phyloP scores from a whole-genome alignment of 2,797 vertebrate genomes.

The Carapus acus region DNA sequence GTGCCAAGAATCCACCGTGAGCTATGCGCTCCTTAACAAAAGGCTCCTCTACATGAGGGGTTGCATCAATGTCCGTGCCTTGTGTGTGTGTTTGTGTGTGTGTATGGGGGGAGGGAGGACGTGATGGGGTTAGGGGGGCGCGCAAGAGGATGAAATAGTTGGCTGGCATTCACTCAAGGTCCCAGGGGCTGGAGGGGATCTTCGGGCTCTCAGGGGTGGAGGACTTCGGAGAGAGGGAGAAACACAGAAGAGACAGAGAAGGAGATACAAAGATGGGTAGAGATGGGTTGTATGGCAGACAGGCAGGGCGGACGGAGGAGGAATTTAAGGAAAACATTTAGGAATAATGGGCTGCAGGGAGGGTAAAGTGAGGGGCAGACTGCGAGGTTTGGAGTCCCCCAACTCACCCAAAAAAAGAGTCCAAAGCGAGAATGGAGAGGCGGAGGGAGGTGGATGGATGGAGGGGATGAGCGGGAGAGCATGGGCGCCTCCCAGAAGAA shows the following conservation, averaged over 20 bases:
- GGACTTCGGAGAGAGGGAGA: slow-evolving; percentile 76
- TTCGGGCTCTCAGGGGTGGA: slow-evolving; percentile 74
- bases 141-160: slow-evolving; percentile 58
- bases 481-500: slow-evolving; percentile 54
- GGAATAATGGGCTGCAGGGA: slow-evolving; percentile 51
- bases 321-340: slow-evolving; percentile 48
- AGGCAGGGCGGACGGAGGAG: slow-evolving; percentile 56
- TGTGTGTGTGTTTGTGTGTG: no score
- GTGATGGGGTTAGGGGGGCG: slow-evolving; percentile 21
- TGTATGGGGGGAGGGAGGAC: no score
- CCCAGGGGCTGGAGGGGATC: slow-evolving; percentile 75
- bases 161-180: slow-evolving; percentile 76
- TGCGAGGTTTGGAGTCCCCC: slow-evolving; percentile 47
- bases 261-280: slow-evolving; percentile 76
- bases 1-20: slow-evolving; percentile 47
- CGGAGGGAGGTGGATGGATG: slow-evolving; percentile 60
- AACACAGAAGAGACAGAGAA: slow-evolving; percentile 75
- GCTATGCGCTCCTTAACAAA: slow-evolving; percentile 53
- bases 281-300: slow-evolving; percentile 65
- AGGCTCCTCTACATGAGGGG: slow-evolving; percentile 53
- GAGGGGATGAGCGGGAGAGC: slow-evolving; percentile 52
- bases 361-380: slow-evolving; percentile 53
- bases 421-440: slow-evolving; percentile 63
- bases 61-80: slow-evolving; percentile 54
- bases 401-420: slow-evolving; percentile 53